A percentile compares a stretch with the other conserved stretches of the same genome.
These are phyloP conservation scores for Stichopus horrens DNA, from an alignment of 53 echinoderm and acorn worm species.

Conservation along the genomic window DNA sequence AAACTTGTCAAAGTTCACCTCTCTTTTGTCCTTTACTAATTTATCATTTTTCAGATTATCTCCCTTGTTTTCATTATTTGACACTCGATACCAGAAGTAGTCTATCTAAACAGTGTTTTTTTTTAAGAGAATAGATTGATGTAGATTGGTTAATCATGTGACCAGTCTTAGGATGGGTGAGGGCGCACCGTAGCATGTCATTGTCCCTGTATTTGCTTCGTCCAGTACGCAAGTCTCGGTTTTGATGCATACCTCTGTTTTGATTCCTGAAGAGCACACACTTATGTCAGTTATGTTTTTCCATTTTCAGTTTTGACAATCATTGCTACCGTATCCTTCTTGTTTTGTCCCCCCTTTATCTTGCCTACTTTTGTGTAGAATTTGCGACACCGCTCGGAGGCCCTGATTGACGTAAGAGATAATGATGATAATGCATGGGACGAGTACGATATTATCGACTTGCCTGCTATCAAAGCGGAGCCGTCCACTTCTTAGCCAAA, in stretches of 20 bases:
- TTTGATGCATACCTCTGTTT: not conserved
- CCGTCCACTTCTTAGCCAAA: constrained; percentile 19
- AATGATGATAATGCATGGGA: constrained; percentile 35
- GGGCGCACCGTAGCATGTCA: not conserved
- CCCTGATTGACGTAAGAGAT: constrained; percentile 45
- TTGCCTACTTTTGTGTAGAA: constrained; percentile 26
- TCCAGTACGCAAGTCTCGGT: not conserved
- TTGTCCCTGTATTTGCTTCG: not conserved
- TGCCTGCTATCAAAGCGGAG: constrained; percentile 9
- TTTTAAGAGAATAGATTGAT: too few species aligned
- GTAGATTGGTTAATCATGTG: too few species aligned
- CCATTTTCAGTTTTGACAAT: constrained; percentile 7
- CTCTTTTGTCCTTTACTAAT: too few species aligned
- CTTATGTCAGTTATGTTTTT: not conserved
- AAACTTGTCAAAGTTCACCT: too few species aligned
- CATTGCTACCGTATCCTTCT: constrained; percentile 35
- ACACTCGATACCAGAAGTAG: too few species aligned
- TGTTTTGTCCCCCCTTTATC: constrained; percentile 31
- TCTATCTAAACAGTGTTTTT: too few species aligned
- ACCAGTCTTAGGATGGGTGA: not conserved
- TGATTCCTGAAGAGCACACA: not conserved
- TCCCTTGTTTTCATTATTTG: too few species aligned
- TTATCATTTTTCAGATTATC: too few species aligned
- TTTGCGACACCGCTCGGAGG: constrained; percentile 42
- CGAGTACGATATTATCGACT: constrained; percentile 35